A percentile compares a stretch with the other conserved stretches of the same genome.
These are phyloP conservation scores for Dicycla oo DNA, from an alignment of 2,888 invertebrate genomes.

Conservation along the genomic window DNA sequence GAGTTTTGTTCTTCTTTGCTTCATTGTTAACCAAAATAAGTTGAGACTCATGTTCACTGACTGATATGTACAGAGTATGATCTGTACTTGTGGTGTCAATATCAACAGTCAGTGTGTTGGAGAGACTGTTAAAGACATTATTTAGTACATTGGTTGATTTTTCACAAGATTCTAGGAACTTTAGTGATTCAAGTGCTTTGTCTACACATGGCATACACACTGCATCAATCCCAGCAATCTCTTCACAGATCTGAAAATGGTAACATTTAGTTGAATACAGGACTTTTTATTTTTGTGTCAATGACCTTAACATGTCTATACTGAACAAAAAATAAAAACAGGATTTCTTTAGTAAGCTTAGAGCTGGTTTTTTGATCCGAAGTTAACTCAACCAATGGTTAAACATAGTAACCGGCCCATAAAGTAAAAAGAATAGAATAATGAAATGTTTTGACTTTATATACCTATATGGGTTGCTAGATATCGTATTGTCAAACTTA, in stretches of 20 bases:
- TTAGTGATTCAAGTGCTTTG: slow-evolving; percentile 70
- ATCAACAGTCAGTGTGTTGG: slow-evolving; percentile 68
- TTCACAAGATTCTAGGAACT: slow-evolving; percentile 76
- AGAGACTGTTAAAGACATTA: slow-evolving; percentile 75
- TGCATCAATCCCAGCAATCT: slow-evolving; percentile 80
- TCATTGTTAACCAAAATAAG: slow-evolving; percentile 72
- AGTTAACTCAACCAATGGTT: no score
- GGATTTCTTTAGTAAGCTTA: no score
- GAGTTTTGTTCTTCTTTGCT: slow-evolving; percentile 45
- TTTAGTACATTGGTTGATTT: slow-evolving; percentile 73
- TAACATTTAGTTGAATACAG: not conserved
- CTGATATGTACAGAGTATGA: slow-evolving; percentile 75
- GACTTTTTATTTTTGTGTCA: not conserved
- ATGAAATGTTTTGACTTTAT: not conserved
- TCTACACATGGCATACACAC: slow-evolving; percentile 80
- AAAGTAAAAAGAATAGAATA: not conserved
- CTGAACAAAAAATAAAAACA: not conserved
- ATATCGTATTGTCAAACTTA: no score
- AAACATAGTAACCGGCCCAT: no score
- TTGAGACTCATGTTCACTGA: slow-evolving; percentile 73
- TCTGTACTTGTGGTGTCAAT: slow-evolving; percentile 65
- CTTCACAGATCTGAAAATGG: slow-evolving; percentile 77
- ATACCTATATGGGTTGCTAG: not conserved
- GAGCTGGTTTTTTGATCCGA: no score
- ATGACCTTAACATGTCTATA: not conserved